Conservation (phyloP, 2,888 invertebrate genomes). For the Tryphoninae sp. region DNA sequence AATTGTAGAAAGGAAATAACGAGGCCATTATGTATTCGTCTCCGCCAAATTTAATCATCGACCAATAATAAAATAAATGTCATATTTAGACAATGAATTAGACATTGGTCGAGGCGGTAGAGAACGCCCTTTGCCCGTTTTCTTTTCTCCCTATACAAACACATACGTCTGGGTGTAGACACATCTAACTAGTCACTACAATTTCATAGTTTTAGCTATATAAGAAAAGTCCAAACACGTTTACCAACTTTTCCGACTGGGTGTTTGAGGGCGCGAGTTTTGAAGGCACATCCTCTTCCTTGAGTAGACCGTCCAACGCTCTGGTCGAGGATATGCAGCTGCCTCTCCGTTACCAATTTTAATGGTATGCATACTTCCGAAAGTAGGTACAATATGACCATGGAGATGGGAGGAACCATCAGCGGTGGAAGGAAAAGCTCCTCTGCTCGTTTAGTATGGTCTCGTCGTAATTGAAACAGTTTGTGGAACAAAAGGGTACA, state of each 20-base stretch:
- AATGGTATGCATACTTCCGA: conserved; percentile 60
- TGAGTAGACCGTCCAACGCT: conserved; percentile 10
- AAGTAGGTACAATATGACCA: conserved; percentile 44
- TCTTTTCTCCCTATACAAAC: not conserved
- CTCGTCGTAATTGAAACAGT: conserved; percentile 58
- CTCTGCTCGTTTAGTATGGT: conserved; percentile 5
- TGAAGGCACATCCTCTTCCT: conserved; percentile 7
- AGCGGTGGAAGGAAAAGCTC: conserved; percentile 39
- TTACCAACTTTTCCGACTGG: conserved; percentile 42
- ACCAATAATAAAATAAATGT: no score
- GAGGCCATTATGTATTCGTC: no score
- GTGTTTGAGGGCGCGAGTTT: conserved; percentile 39
- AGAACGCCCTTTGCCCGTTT: not conserved
- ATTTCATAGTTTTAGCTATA: conserved; percentile 1
- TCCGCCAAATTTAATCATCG: no score
- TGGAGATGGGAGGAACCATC: conserved; percentile 29
- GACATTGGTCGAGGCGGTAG: not conserved
- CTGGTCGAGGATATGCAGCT: not conserved
- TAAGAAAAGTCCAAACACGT: conserved; percentile 33
- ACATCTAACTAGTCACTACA: not conserved
- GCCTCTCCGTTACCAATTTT: conserved; percentile 57
- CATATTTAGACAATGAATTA: no score
- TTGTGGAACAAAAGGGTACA: conserved; percentile 57
- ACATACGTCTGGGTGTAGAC: not conserved
- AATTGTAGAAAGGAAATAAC: no score